Evolutionary conservation across 2,113 vertebrate species (phyloP).

Genomic region (Heterotilapia buettikoferi): DNA sequence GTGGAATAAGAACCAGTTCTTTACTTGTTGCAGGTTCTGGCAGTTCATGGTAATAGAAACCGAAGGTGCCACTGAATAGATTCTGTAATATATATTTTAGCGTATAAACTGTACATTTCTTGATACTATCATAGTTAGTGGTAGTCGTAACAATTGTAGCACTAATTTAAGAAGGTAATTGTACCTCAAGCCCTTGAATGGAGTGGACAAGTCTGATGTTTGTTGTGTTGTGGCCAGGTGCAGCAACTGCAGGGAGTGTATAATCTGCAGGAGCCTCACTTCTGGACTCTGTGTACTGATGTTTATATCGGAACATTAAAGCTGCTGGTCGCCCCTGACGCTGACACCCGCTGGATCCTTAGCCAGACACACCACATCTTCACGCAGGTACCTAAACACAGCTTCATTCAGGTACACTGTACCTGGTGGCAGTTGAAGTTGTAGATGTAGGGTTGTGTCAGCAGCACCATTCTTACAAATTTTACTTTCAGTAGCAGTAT

Average conservation of each 20-base stretch:
- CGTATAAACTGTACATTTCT: background rate
- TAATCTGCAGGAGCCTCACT: conserved; percentile 93
- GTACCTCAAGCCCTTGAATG: rapidly evolving
- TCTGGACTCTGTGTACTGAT: conserved; percentile 97
- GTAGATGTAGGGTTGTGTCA: background rate
- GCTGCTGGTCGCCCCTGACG: conserved; percentile 89
- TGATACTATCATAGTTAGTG: background rate
- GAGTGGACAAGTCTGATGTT: background rate
- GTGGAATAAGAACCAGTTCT: background rate
- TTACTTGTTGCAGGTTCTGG: background rate
- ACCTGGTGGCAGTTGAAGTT: background rate
- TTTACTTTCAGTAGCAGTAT: background rate
- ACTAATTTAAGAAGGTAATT: background rate
- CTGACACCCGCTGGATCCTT: conserved; percentile 92
- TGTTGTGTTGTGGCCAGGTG: conserved; percentile 76
- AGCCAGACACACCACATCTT: conserved; percentile 98
- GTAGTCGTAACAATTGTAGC: background rate
- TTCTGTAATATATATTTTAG: background rate
- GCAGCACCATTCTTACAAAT: background rate
- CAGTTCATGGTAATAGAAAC: background rate
- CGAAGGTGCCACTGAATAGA: background rate
- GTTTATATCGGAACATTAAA: conserved; percentile 94
- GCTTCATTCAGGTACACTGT: background rate
- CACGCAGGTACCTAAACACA: conserved; percentile 82
- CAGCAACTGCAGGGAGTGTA: conserved; percentile 96